Evolutionary conservation across 2,888 invertebrate genomes (phyloP), one percentile per base, ranked within the genome.

Genomic region (Nasonia oneida): DNA sequence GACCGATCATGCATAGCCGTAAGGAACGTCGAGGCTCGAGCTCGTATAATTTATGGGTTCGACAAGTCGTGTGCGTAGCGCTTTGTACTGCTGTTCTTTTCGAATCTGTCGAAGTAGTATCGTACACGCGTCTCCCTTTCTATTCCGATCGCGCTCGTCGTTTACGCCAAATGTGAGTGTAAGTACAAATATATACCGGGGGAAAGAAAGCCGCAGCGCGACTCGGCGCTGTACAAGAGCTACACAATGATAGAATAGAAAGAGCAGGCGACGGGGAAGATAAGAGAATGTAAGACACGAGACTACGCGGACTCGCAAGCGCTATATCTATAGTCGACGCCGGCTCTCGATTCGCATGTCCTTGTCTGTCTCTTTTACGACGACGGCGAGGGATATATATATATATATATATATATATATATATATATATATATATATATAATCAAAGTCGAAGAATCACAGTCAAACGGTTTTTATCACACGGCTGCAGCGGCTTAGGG

Each of bases 401-500:
- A 23, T 23, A 23, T 23, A 23, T 23, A 23, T 23, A 23, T 23
- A 23, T 23, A 23, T 23, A 23, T 23, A 23, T 23, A 23, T 23
- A 23, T 23, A 23, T 23, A 23, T 23, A 23, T 23, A 23, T 23
- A 47, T 47, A 12, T 47, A 47, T 12, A 79, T 74, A 86, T 83
- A 81, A 81, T 82, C 84, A 83, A 82, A 84, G 76, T 64, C 80
- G 80, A 87, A 85, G 82, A 87, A 87, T 87, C 87, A 87, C 87
- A 87, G 87, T 87, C 85, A 84, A 87, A 85, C 81, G 57, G 23
- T 61, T 61, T 61, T 61, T 61, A 71, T 71, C 39, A 37, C 37
- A 71, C 71, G 71, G 57, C 57, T 23, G 57, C 57, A 50, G 29
- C 73, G 2, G 39, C 61, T 94, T 96, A 96, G 92, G 96, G 96